Percentiles rank a stretch among this genome's conserved stretches.
phyloP scores from a whole-genome alignment of 1,140 invertebrate genomes.

The Glossosoma conforme region DNA sequence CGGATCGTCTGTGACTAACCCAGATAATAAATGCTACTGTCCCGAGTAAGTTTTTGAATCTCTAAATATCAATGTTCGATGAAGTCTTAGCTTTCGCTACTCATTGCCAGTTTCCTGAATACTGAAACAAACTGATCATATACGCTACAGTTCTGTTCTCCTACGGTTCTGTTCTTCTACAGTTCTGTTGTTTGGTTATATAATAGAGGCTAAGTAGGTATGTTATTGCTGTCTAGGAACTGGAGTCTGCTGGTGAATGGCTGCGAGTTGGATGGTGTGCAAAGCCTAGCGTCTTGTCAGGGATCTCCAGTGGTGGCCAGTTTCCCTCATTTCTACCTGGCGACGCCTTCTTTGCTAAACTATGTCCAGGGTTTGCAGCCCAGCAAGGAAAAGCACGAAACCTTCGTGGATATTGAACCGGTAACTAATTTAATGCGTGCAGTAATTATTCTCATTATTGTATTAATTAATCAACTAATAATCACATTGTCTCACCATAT shows the following conservation, averaged over 20 bases:
- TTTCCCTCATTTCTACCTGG: conserved; percentile 59
- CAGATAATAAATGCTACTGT: conserved; percentile 48
- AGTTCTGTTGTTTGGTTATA: too few relatives aligned
- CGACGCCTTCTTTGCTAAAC: conserved; percentile 45
- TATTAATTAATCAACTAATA: too few relatives aligned
- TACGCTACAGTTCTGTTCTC: too few relatives aligned
- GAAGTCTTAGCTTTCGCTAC: background rate
- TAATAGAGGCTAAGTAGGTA: too few relatives aligned
- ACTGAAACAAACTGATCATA: background rate
- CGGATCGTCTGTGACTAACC: conserved; percentile 39
- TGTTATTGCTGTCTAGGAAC: conserved; percentile 37
- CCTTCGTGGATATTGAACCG: conserved; percentile 55
- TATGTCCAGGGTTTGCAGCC: conserved; percentile 52
- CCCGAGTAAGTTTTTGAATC: conserved; percentile 41
- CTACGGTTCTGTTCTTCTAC: too few relatives aligned
- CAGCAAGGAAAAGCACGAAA: conserved; percentile 52
- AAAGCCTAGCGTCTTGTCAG: conserved; percentile 48
- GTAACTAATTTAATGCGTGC: too few relatives aligned
- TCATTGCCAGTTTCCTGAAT: too few relatives aligned
- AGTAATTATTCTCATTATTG: too few relatives aligned
- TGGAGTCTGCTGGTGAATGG: conserved; percentile 45
- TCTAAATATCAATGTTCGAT: background rate
- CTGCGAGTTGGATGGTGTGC: conserved; percentile 45
- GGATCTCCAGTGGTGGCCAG: conserved; percentile 53
- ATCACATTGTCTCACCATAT: too few relatives aligned